phyloP scores from a whole-genome alignment of 1,140 invertebrate species.

The Drosophila insularis region DNA sequence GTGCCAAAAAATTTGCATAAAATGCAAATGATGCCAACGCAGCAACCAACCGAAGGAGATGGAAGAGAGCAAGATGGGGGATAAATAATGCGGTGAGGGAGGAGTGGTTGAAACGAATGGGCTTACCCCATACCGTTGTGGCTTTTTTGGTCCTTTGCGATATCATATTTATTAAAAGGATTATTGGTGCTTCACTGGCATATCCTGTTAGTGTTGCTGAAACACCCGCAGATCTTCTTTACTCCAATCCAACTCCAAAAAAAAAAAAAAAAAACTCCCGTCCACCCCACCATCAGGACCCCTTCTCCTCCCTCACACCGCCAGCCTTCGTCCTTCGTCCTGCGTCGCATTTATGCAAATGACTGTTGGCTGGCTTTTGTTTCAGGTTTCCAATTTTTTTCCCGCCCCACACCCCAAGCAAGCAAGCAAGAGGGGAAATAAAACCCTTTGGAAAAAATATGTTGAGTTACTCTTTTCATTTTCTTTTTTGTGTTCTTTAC shows the following conservation, averaged over 20 bases:
- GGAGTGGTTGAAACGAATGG: constrained; percentile 26
- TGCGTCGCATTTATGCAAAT: constrained; percentile 65
- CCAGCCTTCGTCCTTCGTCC: too few species aligned
- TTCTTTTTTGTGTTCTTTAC: constrained; percentile 24
- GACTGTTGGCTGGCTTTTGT: constrained; percentile 70
- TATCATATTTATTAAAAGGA: constrained; percentile 83
- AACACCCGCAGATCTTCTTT: constrained; percentile 18
- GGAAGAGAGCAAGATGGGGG: neutral
- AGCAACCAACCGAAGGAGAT: constrained; percentile 27
- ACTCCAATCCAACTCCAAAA: neutral
- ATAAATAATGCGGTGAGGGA: neutral
- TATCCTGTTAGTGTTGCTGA: constrained; percentile 77
- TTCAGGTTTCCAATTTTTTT: constrained; percentile 34
- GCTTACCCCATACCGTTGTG: constrained; percentile 59
- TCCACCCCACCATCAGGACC: neutral
- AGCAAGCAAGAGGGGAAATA: too few species aligned
- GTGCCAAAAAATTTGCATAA: constrained; percentile 80
- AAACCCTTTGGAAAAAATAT: constrained; percentile 53
- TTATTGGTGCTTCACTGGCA: constrained; percentile 81
- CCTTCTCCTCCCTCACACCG: neutral
- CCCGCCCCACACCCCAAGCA: neutral
- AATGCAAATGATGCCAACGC: constrained; percentile 77
- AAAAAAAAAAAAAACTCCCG: neutral
- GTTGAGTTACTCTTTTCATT: constrained; percentile 43
- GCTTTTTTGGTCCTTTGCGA: constrained; percentile 80